Evolutionary conservation across 2,888 invertebrate genomes (phyloP).

Genomic region (Tyria jacobaeae): DNA sequence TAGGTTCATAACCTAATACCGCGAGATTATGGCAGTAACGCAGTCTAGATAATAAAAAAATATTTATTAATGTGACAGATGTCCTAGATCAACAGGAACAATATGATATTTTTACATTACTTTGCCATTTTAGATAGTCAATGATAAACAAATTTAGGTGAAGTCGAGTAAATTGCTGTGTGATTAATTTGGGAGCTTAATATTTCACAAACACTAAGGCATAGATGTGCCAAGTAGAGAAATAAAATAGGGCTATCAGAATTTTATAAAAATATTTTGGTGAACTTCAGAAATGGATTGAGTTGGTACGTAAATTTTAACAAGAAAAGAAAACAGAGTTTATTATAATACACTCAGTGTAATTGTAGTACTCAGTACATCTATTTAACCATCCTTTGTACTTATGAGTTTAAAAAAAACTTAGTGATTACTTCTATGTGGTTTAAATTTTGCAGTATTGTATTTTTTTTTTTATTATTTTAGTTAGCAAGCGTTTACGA

Average conservation of each 20-base stretch:
- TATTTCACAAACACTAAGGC: slow-evolving; percentile 32
- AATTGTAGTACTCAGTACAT: too few relatives aligned
- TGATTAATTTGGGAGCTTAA: slow-evolving; percentile 31
- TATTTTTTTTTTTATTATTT: not conserved
- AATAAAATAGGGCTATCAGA: slow-evolving; percentile 9
- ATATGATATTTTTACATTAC: slow-evolving; percentile 11
- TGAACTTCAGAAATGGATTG: not conserved
- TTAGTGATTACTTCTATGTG: too few relatives aligned
- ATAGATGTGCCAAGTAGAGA: slow-evolving; percentile 18
- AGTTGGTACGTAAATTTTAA: not conserved
- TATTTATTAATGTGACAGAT: slow-evolving; percentile 13
- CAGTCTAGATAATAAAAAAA: slow-evolving; percentile 14
- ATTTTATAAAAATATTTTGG: not conserved
- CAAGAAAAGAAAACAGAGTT: not conserved
- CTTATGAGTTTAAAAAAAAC: too few relatives aligned
- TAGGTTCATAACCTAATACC: slow-evolving; percentile 7
- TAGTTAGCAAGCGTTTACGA: not conserved
- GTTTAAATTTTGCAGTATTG: too few relatives aligned
- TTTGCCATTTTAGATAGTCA: slow-evolving; percentile 17
- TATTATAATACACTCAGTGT: not conserved
- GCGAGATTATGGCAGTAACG: slow-evolving; percentile 2
- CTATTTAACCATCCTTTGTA: too few relatives aligned
- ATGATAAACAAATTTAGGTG: slow-evolving; percentile 23
- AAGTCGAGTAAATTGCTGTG: slow-evolving; percentile 23
- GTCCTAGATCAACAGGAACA: slow-evolving; percentile 6